Base-by-base conservation (phyloP, 92 coral and sea anemone species). In the Ricordea florida region DNA sequence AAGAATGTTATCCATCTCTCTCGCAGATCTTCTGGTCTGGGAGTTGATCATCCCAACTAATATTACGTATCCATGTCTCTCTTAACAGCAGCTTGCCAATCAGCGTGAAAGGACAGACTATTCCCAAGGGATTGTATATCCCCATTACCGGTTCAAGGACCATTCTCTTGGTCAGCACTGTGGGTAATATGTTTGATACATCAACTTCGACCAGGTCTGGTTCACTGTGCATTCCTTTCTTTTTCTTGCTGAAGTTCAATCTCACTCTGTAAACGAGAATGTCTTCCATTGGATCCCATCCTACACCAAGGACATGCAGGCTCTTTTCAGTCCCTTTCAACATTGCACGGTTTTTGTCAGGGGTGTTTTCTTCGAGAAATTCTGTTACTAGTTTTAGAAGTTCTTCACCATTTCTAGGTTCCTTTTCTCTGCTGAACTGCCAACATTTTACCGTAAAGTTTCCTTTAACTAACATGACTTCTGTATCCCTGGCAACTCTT, bases 21-120 rank as follows among this genome's bases (percentile, higher is more conserved):
- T 45, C 52, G 7, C 25, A 11, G 20, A 38, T 28, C 38, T 13
- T 45, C 48, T 13, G 36, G 14, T 40, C 79, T 0, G 85, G 89
- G 4, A 82, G 63, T 2, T 85, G 82, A 26, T 87, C 89, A 40
- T 87, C 93, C 88, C 89, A 82, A 31, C 41, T 59, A 13, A 78
- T 50, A 17, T 58, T 79, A 10, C 49, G 55, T 9, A 13, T 47
- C 83, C 89, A 88, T n/a, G 83, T 20, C 38, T 59, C 14, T 44
- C 89, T 46, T 82, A 83, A 78, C 62, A 88, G 36, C 15, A 78
- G 78, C 29, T 84, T 83, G 0, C 82, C 93, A 47, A 78, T 40
- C n/a, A 87, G 74, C 3, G 85, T 88, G 72, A 62, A 70, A 6
- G 80, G 83, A 6, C 53, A 37, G n/a, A 82, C 89, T n/a, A 83